Evolutionary conservation across 2,113 vertebrate species (phyloP).

Genomic region (zebrafish (Danio rerio)): GRCz12tu NC_133185.1:22983001-22983500

Average conservation of each 20-base stretch:
- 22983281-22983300: not conserved
- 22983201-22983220: slow-evolving; percentile 13
- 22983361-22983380: not conserved
- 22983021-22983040: not conserved
- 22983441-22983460: not conserved
- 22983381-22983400: not conserved
- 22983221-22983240: not conserved
- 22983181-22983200: slow-evolving; percentile 34
- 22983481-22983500: slow-evolving; percentile 15
- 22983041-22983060: slow-evolving; percentile 23
- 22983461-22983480: not conserved
- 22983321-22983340: slow-evolving; percentile 30
- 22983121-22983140: slow-evolving; percentile 12
- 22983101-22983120: slow-evolving; percentile 14
- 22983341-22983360: slow-evolving; percentile 2
- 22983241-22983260: not conserved
- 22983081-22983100: slow-evolving; percentile 42
- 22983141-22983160: slow-evolving; percentile 16
- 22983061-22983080: slow-evolving; percentile 39
- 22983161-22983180: slow-evolving; percentile 14
- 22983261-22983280: not conserved
- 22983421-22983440: not conserved
- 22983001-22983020: slow-evolving; percentile 18
- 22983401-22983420: not conserved
- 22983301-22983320: not conserved